A percentile compares a stretch with the other conserved stretches of the same genome.
Conservation (phyloP, 1,140 invertebrate species). For the Lordiphosa clarofinis region DNA sequence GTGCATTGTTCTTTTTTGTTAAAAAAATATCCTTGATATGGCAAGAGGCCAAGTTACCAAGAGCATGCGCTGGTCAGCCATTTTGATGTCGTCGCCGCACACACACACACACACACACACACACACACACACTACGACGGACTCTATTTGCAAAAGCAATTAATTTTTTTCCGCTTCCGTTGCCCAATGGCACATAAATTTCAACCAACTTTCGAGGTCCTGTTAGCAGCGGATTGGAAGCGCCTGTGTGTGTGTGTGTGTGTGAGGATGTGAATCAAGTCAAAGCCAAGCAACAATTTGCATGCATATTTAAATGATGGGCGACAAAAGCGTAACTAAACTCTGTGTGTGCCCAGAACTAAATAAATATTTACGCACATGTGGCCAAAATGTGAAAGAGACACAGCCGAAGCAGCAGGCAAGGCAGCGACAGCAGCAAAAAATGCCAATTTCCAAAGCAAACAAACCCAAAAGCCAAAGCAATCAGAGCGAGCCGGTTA, state of each 20-base stretch:
- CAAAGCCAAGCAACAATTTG: conserved; percentile 54
- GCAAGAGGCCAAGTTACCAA: conserved; percentile 62
- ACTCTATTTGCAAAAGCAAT: conserved; percentile 76
- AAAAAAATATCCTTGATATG: conserved; percentile 22
- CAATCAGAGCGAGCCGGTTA: conserved; percentile 61
- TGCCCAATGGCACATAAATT: conserved; percentile 70
- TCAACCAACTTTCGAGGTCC: conserved; percentile 47
- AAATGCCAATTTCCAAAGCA: conserved; percentile 69
- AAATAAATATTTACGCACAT: conserved; percentile 73
- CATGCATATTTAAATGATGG: conserved; percentile 65
- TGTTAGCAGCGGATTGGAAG: conserved; percentile 37
- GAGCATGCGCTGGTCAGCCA: conserved; percentile 39
- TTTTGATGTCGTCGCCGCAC: conserved; percentile 39
- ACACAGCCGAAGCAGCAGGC: conserved; percentile 22
- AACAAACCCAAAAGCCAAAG: conserved; percentile 59
- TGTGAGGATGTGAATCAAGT: conserved; percentile 23
- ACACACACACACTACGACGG: conserved; percentile 25
- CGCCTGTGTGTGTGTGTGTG: not conserved
- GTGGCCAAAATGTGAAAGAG: conserved; percentile 69
- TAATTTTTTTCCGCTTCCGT: conserved; percentile 32
- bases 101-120: conserved; percentile 3
- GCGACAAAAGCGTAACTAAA: conserved; percentile 26
- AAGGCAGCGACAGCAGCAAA: conserved; percentile 13
- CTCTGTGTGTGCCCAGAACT: conserved; percentile 55
- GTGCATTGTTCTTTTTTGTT: conserved; percentile 19